Base-by-base conservation (phyloP, 2,113 vertebrate genomes). In the Sterrhoptilus dennistouni region DNA sequence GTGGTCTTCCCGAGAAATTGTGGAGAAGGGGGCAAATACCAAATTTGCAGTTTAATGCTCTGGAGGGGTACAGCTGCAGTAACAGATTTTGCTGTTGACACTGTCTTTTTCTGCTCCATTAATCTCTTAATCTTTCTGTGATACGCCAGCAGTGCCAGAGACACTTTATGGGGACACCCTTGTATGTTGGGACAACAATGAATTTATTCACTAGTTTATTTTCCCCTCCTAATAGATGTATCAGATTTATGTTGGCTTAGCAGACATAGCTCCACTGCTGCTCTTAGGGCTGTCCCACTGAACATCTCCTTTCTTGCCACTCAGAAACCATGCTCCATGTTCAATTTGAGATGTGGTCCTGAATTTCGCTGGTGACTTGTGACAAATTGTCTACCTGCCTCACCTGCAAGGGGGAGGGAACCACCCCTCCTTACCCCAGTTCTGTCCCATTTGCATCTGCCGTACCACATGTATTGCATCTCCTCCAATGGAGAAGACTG, bases 1-100 rank as follows among this genome's bases (percentile, higher is more conserved):
- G 24, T 31, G 31, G 13, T 76, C 20, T 80, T 9, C 18, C 10
- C 0, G 0, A 17, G 40, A 47, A 52, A 52, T 8, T 29, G 35
- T 40, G 49, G 27, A 42, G 27, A 83, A 57, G 14, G 45, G 31
- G n/a, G 15, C 8, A 56, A 52, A 53, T n/a, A 47, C 4, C 16
- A 21, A 15, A 5, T 57, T 57, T 86, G 3, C 21, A n/a, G 8
- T 38, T 35, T 25, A 68, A 59, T 54, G 24, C 31, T 88, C 17
- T 44, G 38, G 35, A 69, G 23, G 6, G 18, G 3, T 75, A 25
- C 53, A 84, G 80, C 36, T 77, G 59, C 77, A 49, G 70, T 36
- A 90, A 29, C 35, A 69, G 57, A 29, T 61, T 77, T 90, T 64
- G 54, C 28, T 64, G n/a, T 45, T 69, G 71, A 38, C 49, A 54